These are phyloP conservation scores for Thereuonema tuberculata DNA, from an alignment of 1,140 invertebrate species.

Conservation along the genomic window DNA sequence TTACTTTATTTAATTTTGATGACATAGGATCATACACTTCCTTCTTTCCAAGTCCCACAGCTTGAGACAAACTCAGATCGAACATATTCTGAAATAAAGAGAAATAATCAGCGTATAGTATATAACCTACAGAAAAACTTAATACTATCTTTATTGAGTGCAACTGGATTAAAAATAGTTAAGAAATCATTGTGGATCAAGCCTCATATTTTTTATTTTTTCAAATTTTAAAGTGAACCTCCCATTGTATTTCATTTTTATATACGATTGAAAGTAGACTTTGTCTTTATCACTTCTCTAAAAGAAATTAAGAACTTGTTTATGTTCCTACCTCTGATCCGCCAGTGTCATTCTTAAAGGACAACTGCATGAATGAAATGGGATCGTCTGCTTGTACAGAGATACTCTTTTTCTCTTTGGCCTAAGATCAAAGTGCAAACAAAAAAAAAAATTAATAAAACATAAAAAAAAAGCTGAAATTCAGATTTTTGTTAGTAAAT, in stretches of 20 bases:
- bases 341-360: constrained; percentile 47
- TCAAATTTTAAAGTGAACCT: too few relatives aligned
- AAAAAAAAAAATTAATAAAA: neutral
- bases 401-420: constrained; percentile 47
- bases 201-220: too few relatives aligned
- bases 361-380: constrained; percentile 70
- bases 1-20: constrained; percentile 48
- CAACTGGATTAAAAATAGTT: too few relatives aligned
- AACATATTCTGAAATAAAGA: constrained; percentile 55
- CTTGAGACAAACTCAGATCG: constrained; percentile 85
- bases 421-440: constrained; percentile 4
- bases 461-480: neutral
- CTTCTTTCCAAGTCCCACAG: constrained; percentile 54
- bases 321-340: constrained; percentile 45
- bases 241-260: too few relatives aligned
- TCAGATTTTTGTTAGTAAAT: too few relatives aligned
- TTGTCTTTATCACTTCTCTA: too few relatives aligned
- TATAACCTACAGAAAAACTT: constrained; percentile 6
- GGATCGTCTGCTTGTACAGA: constrained; percentile 74
- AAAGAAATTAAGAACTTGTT: too few relatives aligned
- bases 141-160: too few relatives aligned
- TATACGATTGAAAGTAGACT: too few relatives aligned
- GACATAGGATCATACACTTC: constrained; percentile 42
- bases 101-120: constrained; percentile 5
- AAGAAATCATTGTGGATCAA: too few relatives aligned